Conservation (phyloP, 2,797 vertebrate species). For the Melanotaenia parkinsoni region DNA sequence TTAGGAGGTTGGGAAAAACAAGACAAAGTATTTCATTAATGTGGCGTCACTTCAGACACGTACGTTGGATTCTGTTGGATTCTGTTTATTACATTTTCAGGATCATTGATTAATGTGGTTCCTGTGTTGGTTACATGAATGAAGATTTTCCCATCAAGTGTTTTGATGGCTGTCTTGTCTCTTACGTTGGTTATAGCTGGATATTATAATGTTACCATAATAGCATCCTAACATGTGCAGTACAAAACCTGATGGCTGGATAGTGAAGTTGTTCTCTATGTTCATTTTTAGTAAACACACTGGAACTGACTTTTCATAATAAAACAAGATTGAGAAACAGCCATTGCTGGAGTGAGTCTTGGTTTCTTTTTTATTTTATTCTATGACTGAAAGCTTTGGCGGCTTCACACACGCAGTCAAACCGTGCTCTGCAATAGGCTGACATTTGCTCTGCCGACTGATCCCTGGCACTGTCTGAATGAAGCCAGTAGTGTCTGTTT, state of each 20-base stretch:
- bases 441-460: not conserved
- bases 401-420: constrained; percentile 29
- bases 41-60: constrained; percentile 23
- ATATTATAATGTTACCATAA: constrained; percentile 61
- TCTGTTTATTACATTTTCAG: constrained; percentile 39
- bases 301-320: constrained; percentile 80
- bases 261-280: constrained; percentile 72
- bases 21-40: not conserved
- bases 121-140: constrained; percentile 47
- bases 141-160: constrained; percentile 49
- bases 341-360: constrained; percentile 17
- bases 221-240: constrained; percentile 67
- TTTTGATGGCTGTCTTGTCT: constrained; percentile 52
- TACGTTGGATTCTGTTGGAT: constrained; percentile 26
- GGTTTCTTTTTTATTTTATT: not conserved
- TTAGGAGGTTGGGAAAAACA: not conserved
- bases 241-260: constrained; percentile 72
- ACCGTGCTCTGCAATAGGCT: constrained; percentile 17
- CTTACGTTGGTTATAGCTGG: constrained; percentile 57
- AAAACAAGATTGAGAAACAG: constrained; percentile 46
- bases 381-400: not conserved
- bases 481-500: constrained; percentile 65
- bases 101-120: constrained; percentile 29
- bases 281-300: constrained; percentile 73
- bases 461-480: constrained; percentile 41